Conservation (phyloP, 2,113 vertebrate species). For the Brienomyrus brachyistius region DNA sequence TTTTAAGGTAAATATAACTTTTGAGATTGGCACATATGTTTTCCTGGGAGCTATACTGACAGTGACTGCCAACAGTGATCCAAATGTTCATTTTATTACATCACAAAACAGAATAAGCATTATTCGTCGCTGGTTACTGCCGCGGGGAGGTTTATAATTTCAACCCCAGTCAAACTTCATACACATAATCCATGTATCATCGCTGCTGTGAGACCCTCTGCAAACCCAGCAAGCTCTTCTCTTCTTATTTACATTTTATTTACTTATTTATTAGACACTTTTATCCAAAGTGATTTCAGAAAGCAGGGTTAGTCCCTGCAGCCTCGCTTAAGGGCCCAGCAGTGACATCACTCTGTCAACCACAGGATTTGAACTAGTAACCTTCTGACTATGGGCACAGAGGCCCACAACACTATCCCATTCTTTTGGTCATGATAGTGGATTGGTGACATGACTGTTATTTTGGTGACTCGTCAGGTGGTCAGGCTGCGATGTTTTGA, state of each 20-base stretch:
- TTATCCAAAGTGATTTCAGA: neutral
- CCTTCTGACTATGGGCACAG: neutral
- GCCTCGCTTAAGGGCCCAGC: neutral
- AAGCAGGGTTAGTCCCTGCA: neutral
- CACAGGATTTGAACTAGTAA: neutral
- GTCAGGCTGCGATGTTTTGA: too few relatives aligned
- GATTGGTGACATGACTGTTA: neutral
- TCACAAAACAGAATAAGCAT: neutral
- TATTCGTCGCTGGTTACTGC: neutral
- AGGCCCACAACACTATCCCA: neutral
- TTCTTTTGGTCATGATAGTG: neutral
- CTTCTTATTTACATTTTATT: neutral
- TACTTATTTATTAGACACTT: neutral
- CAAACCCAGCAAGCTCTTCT: neutral
- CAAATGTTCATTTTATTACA: neutral
- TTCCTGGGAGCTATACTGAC: neutral
- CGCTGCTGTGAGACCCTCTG: neutral
- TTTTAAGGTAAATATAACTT: neutral
- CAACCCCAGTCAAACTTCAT: neutral
- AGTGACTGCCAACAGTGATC: neutral
- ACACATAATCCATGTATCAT: neutral
- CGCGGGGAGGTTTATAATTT: neutral
- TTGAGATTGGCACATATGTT: neutral
- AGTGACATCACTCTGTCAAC: neutral
- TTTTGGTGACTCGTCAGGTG: too few relatives aligned